Evolutionary conservation across 2,888 invertebrate genomes (phyloP), one percentile per base, ranked within the genome.

Genomic region (Drosophila prostipennis): DNA sequence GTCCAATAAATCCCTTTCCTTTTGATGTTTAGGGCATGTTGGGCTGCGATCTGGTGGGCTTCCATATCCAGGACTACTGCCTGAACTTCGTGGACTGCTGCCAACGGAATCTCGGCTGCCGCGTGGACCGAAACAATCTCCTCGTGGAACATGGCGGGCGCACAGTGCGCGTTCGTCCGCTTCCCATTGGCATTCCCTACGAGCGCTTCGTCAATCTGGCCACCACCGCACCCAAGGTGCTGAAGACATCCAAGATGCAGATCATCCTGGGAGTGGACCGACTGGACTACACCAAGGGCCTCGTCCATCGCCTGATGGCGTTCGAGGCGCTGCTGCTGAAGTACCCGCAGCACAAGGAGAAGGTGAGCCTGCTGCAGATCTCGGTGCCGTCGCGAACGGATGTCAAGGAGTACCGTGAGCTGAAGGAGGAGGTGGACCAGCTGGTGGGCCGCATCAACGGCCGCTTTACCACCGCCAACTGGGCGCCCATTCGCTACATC

Each of bases 31-130:
- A 71, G 91, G 98, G 98, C 74, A 96, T 98, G 94, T 93, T 98
- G 55, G 96, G 96, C 80, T 97, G 97, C 91, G 98, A 98, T 89
- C 96, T 98, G 96, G 97, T 98, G 46, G 97, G 97, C 40, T 98
- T 98, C 91, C 98, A 98, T 90, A 97, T 97, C 82, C 95, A 96
- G 76, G 97, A 97, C 90, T 97, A 98, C 91, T 97, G 97, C 87
- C 92, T 97, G 71, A 97, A 98, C 92, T 98, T 98, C 89, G 96
- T 98, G 37, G 97, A 97, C 89, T 97, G 97, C 90, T 97, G 97
- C 90, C 97, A 97, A 92, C 94, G 97, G 77, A 94, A 96, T 87
- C 93, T 97, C 71, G 97, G 97, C 67, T 96, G 97, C 88, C 95
- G 97, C 90, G 97, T 97, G 11, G 97, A 97, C 91, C 94, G 96